phyloP scores from a whole-genome alignment of 2,113 vertebrate species.

The Carettochelys insculpta region DNA sequence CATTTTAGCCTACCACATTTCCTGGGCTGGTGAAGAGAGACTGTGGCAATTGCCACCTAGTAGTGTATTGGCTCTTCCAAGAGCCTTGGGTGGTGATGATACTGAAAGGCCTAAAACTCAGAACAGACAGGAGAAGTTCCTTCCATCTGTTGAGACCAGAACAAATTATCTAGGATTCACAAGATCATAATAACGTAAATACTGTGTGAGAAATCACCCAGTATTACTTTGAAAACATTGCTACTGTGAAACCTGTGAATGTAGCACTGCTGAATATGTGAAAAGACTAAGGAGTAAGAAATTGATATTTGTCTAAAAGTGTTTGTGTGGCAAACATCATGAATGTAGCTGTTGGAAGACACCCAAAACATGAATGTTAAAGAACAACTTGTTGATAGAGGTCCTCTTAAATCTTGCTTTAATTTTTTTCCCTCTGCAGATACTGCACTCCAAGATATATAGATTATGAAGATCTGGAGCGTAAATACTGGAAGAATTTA shows the following conservation, averaged over 20 bases:
- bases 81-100: background rate
- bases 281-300: background rate
- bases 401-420: constrained; percentile 23
- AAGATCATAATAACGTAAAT: background rate
- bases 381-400: background rate
- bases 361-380: background rate
- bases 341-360: background rate
- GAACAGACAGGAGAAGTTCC: background rate
- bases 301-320: background rate
- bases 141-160: background rate
- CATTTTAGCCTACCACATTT: no score
- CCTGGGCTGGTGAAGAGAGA: background rate
- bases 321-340: background rate
- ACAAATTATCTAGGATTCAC: background rate
- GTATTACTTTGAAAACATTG: background rate
- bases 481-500: constrained; percentile 87
- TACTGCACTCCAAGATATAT: constrained; percentile 81
- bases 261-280: background rate
- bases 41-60: background rate
- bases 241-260: background rate
- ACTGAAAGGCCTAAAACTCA: background rate
- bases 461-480: constrained; percentile 84
- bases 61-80: background rate
- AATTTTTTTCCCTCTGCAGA: constrained; percentile 62
- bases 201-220: background rate